Conservation (phyloP, 1,140 invertebrate species). For the Ceratosolen fusciceps region DNA sequence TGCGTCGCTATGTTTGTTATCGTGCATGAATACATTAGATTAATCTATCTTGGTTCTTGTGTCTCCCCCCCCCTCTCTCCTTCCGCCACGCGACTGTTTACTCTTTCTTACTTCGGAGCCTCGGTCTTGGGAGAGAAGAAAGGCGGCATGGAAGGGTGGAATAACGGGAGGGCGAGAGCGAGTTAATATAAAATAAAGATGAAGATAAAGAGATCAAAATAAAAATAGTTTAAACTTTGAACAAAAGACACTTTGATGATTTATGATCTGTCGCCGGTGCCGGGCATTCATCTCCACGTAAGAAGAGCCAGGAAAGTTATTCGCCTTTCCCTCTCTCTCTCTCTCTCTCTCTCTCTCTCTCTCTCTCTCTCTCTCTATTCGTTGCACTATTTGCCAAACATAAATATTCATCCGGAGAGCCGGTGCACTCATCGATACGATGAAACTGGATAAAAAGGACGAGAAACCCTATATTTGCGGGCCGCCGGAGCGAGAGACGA, state of each 20-base stretch:
- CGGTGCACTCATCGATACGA: slow-evolving; percentile 51
- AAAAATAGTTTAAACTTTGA: background rate
- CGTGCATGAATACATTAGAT: slow-evolving; percentile 1
- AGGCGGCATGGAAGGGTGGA: background rate
- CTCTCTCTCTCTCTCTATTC: background rate
- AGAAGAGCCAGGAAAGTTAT: background rate
- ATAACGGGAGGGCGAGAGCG: background rate
- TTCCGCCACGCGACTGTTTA: background rate
- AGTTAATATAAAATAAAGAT: background rate
- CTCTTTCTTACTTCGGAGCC: background rate
- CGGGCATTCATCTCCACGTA: background rate
- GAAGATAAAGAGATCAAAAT: slow-evolving; percentile 8
- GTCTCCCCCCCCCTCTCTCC: background rate
- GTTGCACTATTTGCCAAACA: slow-evolving; percentile 23
- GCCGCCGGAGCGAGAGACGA: background rate
- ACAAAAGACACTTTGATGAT: slow-evolving; percentile 20
- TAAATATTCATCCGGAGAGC: slow-evolving; percentile 30
- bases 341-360: background rate
- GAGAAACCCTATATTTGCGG: slow-evolving; percentile 19
- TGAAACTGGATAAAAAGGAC: slow-evolving; percentile 52
- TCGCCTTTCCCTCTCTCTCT: background rate
- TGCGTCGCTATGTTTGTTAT: background rate
- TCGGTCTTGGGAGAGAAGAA: background rate
- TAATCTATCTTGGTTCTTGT: background rate
- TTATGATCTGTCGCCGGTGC: background rate